These are phyloP conservation scores for Poecilus cupreus DNA, from an alignment of 2,888 invertebrate genomes.

Conservation along the genomic window DNA sequence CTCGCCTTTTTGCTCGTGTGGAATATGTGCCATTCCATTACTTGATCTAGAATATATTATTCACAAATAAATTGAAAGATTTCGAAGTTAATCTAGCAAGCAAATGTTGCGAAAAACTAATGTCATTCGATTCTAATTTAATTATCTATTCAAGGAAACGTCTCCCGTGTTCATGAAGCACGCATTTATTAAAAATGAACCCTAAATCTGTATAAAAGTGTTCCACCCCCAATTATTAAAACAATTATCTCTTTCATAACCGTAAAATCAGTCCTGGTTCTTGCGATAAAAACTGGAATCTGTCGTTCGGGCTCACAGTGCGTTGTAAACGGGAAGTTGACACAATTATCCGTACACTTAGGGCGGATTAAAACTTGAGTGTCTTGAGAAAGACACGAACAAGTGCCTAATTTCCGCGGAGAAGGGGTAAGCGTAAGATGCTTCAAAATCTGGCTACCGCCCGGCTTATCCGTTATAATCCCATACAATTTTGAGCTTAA, in stretches of 20 bases:
- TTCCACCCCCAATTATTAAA: neutral
- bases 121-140: too few species aligned
- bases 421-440: constrained; percentile 17
- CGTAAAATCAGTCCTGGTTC: too few species aligned
- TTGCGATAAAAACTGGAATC: neutral
- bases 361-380: constrained; percentile 22
- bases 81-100: too few species aligned
- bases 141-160: too few species aligned
- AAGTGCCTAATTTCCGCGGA: constrained; percentile 21
- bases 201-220: too few species aligned
- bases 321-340: constrained; percentile 13
- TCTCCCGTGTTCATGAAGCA: too few species aligned
- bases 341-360: constrained; percentile 24
- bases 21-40: too few species aligned
- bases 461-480: constrained; percentile 16
- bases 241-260: neutral
- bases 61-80: too few species aligned
- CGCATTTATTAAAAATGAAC: too few species aligned
- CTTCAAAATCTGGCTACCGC: constrained; percentile 7
- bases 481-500: constrained; percentile 17
- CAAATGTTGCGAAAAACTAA: too few species aligned
- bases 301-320: neutral
- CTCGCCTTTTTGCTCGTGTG: too few species aligned
- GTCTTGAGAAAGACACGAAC: constrained; percentile 1
- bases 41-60: too few species aligned